Evolutionary conservation across 2,888 invertebrate species (phyloP), one percentile per base, ranked within the genome.

Genomic region (Tipula helvola): DNA sequence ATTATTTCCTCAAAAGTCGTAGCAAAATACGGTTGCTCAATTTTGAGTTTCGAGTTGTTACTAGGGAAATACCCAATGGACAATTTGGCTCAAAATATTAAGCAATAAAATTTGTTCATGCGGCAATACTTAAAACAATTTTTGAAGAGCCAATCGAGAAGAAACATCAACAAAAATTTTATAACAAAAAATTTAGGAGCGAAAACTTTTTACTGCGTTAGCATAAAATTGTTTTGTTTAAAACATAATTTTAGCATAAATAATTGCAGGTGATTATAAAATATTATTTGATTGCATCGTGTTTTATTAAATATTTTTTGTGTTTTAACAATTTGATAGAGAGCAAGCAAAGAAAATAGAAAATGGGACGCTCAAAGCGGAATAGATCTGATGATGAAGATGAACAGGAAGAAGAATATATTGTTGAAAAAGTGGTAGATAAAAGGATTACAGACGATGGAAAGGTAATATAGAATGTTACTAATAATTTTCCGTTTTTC

Each of bases 331-430:
- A n/a, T 39, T 84, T 84, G 13, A 84, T 39, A 84, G 84, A 36
- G 3, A 84, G 36, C 39, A 13, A 83, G 36, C 10, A 28, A n/a
- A 52, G 28, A 71, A 71, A 71, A 52, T 4, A 18, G 28, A 28
- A 71, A 71, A 84, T 84, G 84, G 84, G 84, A 84, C 84, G 84
- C 84, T 84, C 84, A 13, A 84, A 84, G 41, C 84, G 84, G 16
- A 84, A 16, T 41, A n/a, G 36, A 84, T 84, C 84, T 39, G 36
- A 36, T 16, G 84, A 84, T 84, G 84, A 84, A 8, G 84, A 84
- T 4, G 41, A 41, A 36, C 39, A 84, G 84, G 84, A 84, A 84
- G 84, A 84, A 8, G 84, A 84, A 39, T 84, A 84, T 39, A 84
- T 84, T n/a, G 84, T 84, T 39, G 84, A 84, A 84, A 84, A 84